Percentiles rank a stretch among this genome's conserved stretches.
Evolutionary conservation across 1,140 invertebrate species (phyloP).

Genomic region (Wasmannia auropunctata): DNA sequence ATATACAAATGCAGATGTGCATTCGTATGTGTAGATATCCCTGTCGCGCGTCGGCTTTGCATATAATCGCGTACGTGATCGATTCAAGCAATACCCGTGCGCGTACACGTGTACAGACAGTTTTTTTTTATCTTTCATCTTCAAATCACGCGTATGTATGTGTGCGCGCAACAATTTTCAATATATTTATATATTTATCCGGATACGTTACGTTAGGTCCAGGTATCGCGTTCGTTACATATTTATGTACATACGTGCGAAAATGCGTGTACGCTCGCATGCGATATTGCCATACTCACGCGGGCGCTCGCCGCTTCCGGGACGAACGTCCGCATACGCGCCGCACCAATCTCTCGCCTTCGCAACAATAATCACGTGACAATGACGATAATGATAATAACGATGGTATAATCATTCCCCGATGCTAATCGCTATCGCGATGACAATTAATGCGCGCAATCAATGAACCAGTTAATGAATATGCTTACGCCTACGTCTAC

Average conservation of each 20-base stretch:
- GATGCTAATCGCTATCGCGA: constrained; percentile 7
- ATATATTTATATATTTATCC: constrained; percentile 1
- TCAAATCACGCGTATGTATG: background rate
- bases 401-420: constrained; percentile 35
- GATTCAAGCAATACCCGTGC: background rate
- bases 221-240: background rate
- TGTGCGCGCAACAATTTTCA: background rate
- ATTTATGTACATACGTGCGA: background rate
- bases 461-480: constrained; percentile 74
- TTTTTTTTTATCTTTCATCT: background rate
- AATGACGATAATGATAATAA: constrained; percentile 36
- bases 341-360: constrained; percentile 39
- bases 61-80: constrained; percentile 12
- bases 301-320: background rate
- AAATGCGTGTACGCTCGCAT: background rate
- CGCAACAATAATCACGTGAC: constrained; percentile 31
- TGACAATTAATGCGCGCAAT: constrained; percentile 59
- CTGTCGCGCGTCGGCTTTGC: background rate
- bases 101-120: background rate
- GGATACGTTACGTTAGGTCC: background rate
- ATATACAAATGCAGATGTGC: background rate
- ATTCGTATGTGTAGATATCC: background rate
- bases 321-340: background rate
- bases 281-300: background rate
- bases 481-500: constrained; percentile 74